A percentile compares a stretch with the other conserved stretches of the same genome.
Evolutionary conservation across 1,140 invertebrate species (phyloP).

Genomic region (Caenorhabditis remanei): DNA sequence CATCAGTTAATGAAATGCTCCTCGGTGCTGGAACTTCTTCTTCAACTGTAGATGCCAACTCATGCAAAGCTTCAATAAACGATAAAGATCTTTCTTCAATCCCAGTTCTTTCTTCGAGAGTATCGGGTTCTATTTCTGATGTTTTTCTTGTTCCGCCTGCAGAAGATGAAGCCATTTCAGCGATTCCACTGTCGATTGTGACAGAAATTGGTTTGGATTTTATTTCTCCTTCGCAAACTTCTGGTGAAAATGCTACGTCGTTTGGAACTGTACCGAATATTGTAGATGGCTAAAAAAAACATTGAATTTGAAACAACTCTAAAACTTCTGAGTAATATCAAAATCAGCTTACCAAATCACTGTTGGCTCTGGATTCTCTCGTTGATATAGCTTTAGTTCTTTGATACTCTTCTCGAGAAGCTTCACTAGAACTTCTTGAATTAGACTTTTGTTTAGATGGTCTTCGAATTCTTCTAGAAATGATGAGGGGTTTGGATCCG

Average conservation of each 20-base stretch:
- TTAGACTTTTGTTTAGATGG: slow-evolving; percentile 2
- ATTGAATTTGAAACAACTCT: not conserved
- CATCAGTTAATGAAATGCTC: slow-evolving; percentile 24
- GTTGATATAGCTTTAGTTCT: not conserved
- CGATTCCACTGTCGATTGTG: slow-evolving; percentile 29
- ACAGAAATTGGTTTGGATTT: slow-evolving; percentile 26
- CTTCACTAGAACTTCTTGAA: slow-evolving; percentile 24
- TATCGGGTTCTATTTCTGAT: slow-evolving; percentile 14
- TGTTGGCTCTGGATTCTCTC: slow-evolving; percentile 21
- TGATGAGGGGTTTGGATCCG: not conserved
- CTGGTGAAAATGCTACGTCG: slow-evolving; percentile 36
- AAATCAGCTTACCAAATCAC: slow-evolving; percentile 9
- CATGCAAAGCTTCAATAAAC: slow-evolving; percentile 30
- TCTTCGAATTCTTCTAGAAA: slow-evolving; percentile 17
- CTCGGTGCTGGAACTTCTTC: slow-evolving; percentile 3
- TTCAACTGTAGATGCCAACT: not conserved
- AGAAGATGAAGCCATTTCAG: slow-evolving; percentile 2
- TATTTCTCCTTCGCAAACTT: not conserved
- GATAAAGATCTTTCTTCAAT: slow-evolving; percentile 11
- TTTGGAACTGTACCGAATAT: slow-evolving; percentile 35
- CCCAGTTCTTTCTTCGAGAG: not conserved
- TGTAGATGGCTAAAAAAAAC: slow-evolving; percentile 2
- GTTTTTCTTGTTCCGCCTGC: not conserved
- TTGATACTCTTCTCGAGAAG: not conserved
- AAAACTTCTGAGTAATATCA: not conserved